Conservation (phyloP, 2,888 invertebrate genomes). For the Kuschelorhynchus macadamiae region DNA sequence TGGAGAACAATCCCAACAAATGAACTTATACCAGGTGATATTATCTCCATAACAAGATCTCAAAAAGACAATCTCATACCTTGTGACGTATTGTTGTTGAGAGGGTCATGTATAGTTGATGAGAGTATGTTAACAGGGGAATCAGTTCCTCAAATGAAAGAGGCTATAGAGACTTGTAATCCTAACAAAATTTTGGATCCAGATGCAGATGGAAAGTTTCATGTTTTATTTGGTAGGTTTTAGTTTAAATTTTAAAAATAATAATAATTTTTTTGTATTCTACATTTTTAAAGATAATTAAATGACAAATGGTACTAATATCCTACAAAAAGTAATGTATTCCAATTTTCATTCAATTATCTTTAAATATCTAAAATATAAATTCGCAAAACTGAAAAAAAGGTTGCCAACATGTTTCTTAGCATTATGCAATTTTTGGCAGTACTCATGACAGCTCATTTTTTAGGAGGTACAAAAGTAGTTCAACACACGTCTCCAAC, state of each 20-base stretch:
- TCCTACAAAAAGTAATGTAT: too few species aligned
- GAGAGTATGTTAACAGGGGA: constrained; percentile 99
- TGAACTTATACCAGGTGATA: constrained; percentile 95
- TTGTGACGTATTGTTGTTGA: constrained; percentile 93
- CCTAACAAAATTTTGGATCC: constrained; percentile 80
- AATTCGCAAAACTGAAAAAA: too few species aligned
- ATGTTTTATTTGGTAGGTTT: constrained; percentile 82
- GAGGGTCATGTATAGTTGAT: constrained; percentile 98
- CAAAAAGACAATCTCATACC: constrained; percentile 94
- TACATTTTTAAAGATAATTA: too few species aligned
- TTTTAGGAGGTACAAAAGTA: constrained; percentile 90
- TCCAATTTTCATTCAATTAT: too few species aligned
- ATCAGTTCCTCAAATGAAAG: constrained; percentile 99
- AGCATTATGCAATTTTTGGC: too few species aligned
- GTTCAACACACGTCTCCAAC: constrained; percentile 97
- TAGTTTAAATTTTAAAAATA: background rate
- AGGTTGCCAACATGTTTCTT: too few species aligned
- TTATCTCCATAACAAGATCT: constrained; percentile 93
- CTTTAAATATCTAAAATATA: too few species aligned
- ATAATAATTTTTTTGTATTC: too few species aligned
- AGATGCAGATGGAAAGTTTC: constrained; percentile 92
- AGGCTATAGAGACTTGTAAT: constrained; percentile 84
- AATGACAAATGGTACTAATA: too few species aligned
- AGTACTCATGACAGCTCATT: too few species aligned
- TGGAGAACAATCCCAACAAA: constrained; percentile 91